Evolutionary conservation across 1,140 invertebrate species (phyloP), one percentile per base, ranked within the genome.

Genomic region (Drosophila rufa): DNA sequence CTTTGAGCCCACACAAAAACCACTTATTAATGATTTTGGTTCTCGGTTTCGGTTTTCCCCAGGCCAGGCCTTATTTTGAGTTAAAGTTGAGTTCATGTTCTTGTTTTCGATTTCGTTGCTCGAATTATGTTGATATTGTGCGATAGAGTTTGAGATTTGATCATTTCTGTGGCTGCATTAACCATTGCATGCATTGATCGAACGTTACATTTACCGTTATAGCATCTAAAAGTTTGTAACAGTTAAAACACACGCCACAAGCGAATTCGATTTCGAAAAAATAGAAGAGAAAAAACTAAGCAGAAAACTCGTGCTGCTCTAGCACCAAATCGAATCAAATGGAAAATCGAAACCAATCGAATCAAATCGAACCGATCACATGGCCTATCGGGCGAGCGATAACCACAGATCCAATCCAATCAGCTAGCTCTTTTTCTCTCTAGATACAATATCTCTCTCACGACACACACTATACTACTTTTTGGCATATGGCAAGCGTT

Each of bases 141-240:
- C 71, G 15, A 61, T 64, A 78, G 59, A 46, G 62, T 73, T 68
- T 59, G 45, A 58, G 69, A 73, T 65, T 86, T 47, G 51, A 80
- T 80, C 27, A 82, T 68, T 71, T 80, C 50, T 64, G 68, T 87
- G 82, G 75, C 70, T 87, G 71, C 79, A 86, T 83, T 83, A 56
- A 70, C 71, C 79, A 80, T 89, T 84, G 84, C 84, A 87, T 87
- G 83, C 71, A 74, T 87, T 66, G 51, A 70, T 53, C 81, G 66
- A 82, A 79, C 69, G 64, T 69, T 80, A 69, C 73, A 76, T 76
- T 58, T 75, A 65, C 47, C 45, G 73, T 66, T 68, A 69, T 59
- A 56, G 75, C 64, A 77, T 68, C 15, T 40, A 50, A 59, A 60
- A 56, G 27, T 53, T 45, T 77, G 50, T 71, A 59, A 59, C 53